Evolutionary conservation across 2,113 vertebrate genomes (phyloP).

Genomic region (Haplotaxodon microlepis): DNA sequence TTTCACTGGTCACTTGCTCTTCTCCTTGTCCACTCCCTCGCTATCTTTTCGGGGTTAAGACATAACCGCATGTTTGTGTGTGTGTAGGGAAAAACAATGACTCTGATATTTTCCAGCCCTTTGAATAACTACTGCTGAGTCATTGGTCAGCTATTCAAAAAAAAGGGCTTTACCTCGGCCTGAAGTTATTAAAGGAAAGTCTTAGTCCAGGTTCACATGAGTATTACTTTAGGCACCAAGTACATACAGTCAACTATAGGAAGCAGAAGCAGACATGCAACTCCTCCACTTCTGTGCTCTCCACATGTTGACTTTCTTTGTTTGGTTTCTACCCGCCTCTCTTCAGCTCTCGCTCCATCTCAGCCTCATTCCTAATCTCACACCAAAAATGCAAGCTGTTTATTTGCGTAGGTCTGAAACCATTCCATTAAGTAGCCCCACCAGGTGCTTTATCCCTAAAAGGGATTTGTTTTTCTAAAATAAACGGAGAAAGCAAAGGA

Average conservation of each 20-base stretch:
- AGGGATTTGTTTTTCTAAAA: slow-evolving; percentile 71
- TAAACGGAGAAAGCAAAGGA: slow-evolving; percentile 52
- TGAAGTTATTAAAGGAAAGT: not conserved
- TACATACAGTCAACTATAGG: not conserved
- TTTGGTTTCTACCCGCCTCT: slow-evolving; percentile 18
- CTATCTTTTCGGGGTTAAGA: not conserved
- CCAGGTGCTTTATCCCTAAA: slow-evolving; percentile 81
- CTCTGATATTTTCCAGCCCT: not conserved
- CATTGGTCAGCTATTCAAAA: not conserved
- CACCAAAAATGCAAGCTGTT: slow-evolving; percentile 86
- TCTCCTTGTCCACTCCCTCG: not conserved
- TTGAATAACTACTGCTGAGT: not conserved
- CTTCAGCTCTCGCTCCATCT: not conserved
- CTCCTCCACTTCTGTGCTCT: slow-evolving; percentile 10
- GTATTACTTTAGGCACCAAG: not conserved
- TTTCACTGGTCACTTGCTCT: slow-evolving; percentile 11
- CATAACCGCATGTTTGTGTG: not conserved
- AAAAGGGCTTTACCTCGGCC: not conserved
- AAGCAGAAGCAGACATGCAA: not conserved
- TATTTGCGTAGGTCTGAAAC: slow-evolving; percentile 92
- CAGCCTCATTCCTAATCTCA: slow-evolving; percentile 72
- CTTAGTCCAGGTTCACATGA: not conserved
- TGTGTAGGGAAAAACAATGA: slow-evolving; percentile 12
- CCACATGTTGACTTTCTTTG: slow-evolving; percentile 36
- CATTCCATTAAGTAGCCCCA: slow-evolving; percentile 86